phyloP scores from a whole-genome alignment of 2,888 invertebrate species.

The Hololepta plana region DNA sequence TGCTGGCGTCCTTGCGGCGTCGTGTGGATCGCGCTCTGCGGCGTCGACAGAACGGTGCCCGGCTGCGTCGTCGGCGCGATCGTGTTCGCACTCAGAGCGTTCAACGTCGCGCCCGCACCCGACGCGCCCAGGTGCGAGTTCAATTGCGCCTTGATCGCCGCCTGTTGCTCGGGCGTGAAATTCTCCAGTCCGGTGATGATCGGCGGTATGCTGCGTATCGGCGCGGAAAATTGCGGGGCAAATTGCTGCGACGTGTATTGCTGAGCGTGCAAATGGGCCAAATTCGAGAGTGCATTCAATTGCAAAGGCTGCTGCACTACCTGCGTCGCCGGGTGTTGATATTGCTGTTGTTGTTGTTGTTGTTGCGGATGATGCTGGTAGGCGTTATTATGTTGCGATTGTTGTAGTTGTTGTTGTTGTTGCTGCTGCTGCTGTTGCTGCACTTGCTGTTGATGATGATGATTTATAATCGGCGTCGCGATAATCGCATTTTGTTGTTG shows the following conservation, averaged over 20 bases:
- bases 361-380: constrained; percentile 12
- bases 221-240: constrained; percentile 1
- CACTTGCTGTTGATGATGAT: too few species aligned
- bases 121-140: constrained; percentile 17
- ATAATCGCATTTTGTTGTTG: not conserved
- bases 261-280: not conserved
- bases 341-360: constrained; percentile 7
- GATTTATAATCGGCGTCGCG: not conserved
- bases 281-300: not conserved
- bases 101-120: too few species aligned
- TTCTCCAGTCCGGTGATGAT: constrained; percentile 26
- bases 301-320: too few species aligned
- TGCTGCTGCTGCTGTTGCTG: too few species aligned
- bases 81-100: too few species aligned
- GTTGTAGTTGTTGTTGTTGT: constrained; percentile 7
- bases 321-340: constrained; percentile 9
- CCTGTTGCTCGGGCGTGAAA: constrained; percentile 24
- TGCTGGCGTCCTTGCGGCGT: too few species aligned
- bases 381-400: constrained; percentile 2
- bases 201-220: constrained; percentile 17
- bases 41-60: too few species aligned
- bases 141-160: constrained; percentile 23
- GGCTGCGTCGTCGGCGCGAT: too few species aligned
- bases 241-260: constrained; percentile 1
- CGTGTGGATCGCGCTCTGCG: too few species aligned